These are phyloP conservation scores for Hippolais icterina DNA, from an alignment of 2,113 vertebrate genomes.

Conservation along the genomic window DNA sequence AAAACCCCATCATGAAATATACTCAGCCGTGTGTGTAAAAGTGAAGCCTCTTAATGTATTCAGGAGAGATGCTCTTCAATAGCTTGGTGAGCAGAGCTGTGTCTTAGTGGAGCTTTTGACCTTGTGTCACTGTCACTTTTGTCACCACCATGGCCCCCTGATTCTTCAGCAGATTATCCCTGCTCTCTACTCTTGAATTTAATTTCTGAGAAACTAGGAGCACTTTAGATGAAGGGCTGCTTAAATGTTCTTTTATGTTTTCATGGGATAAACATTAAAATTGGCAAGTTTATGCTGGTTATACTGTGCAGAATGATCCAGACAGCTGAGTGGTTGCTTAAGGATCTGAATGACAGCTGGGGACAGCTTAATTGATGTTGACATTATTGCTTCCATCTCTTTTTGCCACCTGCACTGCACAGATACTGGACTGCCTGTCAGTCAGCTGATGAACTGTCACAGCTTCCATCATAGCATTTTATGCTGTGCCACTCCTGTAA, in stretches of 20 bases:
- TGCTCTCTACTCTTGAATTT: not conserved
- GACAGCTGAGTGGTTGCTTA: slow-evolving; percentile 16
- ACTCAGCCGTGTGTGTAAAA: not conserved
- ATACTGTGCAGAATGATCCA: not conserved
- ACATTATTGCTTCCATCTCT: slow-evolving; percentile 20
- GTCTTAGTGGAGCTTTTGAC: not conserved
- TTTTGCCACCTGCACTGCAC: slow-evolving; percentile 41
- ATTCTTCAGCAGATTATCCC: not conserved
- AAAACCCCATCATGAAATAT: not conserved
- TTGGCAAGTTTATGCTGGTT: not conserved
- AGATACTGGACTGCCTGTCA: slow-evolving; percentile 55
- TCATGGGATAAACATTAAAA: not conserved
- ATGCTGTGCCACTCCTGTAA: not conserved
- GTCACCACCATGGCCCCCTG: not conserved
- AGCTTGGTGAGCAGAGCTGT: not conserved
- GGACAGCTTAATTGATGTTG: slow-evolving; percentile 47
- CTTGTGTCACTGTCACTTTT: not conserved
- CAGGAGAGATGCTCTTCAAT: not conserved
- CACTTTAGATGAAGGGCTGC: not conserved
- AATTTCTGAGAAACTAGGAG: not conserved
- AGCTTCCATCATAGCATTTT: not conserved
- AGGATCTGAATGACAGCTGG: slow-evolving; percentile 26
- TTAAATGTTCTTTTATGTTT: not conserved
- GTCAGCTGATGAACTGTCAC: slow-evolving; percentile 19
- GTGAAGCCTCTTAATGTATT: not conserved